Base-by-base conservation (phyloP, 1,140 invertebrate species). In the Mesaphorura yosii region DNA sequence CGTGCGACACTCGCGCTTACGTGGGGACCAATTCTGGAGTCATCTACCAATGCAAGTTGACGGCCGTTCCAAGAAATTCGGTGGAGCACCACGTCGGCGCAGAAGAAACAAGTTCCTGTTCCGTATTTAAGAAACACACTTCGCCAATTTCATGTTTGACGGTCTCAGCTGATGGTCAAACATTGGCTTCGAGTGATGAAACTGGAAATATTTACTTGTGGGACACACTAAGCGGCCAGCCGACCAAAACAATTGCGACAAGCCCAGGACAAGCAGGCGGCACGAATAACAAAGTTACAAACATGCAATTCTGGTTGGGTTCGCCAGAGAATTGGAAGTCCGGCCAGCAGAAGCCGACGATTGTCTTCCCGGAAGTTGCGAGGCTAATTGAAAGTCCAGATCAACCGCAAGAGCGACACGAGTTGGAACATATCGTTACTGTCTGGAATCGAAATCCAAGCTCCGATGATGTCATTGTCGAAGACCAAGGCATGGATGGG, bases 11-110 rank as follows among this genome's bases (percentile, higher is more conserved):
- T 27, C 71, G 75, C 54, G 65, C 87, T 12, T 89, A 80, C 72
- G 74, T 87, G 19, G 88, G 88, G 5, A 75, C 76, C 2, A 72
- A 68, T 10, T 76, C 75, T 60, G 88, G 88, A 1, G 68, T 75
- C 17, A 82, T 92, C 41, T 73, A 76, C 52, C 72, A 79, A 59
- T 78, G 81, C 48, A 73, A 78, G 64, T 90, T 29, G 75, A 75
- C 56, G 73, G n/a, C 77, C 57, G 74, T 78, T 27, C 79, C 83
- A 0, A 71, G 82, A n/a, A n/a, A n/a, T 52, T 76, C 68, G n/a
- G 65, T 76, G 63, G 82, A 86, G 62, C 70, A 80, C 50, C 75
- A 85, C 64, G 60, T 82, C 0, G 68, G 67, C 34, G 68, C 73
- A n/a, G 68, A 72, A 25, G 72, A 47, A 25, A 26, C 49, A 26